Base-by-base conservation (phyloP, 2,797 vertebrate genomes). In the Trachurus trachurus region DNA sequence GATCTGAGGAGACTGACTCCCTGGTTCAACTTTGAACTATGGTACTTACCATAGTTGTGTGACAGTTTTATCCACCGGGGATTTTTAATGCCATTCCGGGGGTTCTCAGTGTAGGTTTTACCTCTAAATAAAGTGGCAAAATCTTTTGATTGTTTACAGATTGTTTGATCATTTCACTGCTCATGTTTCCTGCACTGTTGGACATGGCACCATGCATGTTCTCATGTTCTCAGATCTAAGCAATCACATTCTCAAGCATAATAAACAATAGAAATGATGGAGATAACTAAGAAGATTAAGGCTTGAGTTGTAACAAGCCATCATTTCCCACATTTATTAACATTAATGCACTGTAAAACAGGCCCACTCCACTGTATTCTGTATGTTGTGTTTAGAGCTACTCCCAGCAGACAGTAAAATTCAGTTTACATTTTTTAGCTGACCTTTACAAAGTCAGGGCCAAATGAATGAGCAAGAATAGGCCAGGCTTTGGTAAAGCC, bases 401-500 rank as follows among this genome's bases (percentile, higher is more conserved):
- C 71, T 78, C 19, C 37, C 9, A 68, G 50, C 59, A 40, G 53
- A 22, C 57, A 74, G 73, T 73, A 21, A 67, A 26, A 76, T 74
- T 63, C 52, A 66, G 71, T 87, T 87, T 79, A 82, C 34, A 80
- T 88, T 79, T 86, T 70, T 74, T 21, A 53, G 49, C 26, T 83
- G 72, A 84, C 77, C 81, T 77, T 73, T 53, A 49, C 64, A 78
- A 60, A 80, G 67, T 76, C 47, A 49, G 81, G 80, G 80, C 67
- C 76, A 87, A 80, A 78, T 58, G 65, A 82, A 72, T 66, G 82
- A 73, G 74, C 44, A 75, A 77, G 87, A 86, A 77, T 83, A 69
- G 78, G 58, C 80, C 66, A 40, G 75, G 79, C 86, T 91, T 81
- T 73, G 71, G 76, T 80, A 90, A 93, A 91, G 86, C 88, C 88